Base-by-base conservation (phyloP, 2,113 vertebrate species). In the Cacatua alba region DNA sequence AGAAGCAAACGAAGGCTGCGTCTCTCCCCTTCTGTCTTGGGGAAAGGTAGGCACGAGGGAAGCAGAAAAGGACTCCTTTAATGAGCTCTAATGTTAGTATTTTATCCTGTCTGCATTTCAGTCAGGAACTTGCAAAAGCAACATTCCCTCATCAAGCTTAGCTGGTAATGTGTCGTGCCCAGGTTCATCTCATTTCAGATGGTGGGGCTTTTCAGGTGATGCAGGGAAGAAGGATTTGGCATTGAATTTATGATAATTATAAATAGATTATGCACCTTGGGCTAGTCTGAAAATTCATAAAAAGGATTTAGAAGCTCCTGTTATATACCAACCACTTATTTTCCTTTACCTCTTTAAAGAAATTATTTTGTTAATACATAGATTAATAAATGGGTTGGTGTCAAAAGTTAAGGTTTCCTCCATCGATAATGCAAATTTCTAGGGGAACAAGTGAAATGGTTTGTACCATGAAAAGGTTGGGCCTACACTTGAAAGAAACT, bases 1-100 rank as follows among this genome's bases (percentile, higher is more conserved):
- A 33, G 60, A 5, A 59, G 17, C 9, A 33, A 87, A 39, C 0
- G 2, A 29, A 79, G 10, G 9, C 35, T 55, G 2, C 1, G 0
- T 28, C 28, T 62, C 59, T 64, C 17, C 37, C 8, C 48, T n/a
- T 64, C 65, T 37, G 23, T 16, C 14, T 4, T 4, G 37, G 11
- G 9, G 52, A 68, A 80, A 31, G 29, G 43, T 12, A 53, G 43
- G 29, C 17, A 18, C 26, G 19, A 84, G 17, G 18, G 41, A 55
- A 92, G 13, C 29, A 55, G 48, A 43, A 39, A 12, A 68, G n/a
- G 44, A 28, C 10, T 72, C 21, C 13, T 49, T 57, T 26, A 65
- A 67, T 37, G 37, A 46, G 25, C 59, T 89, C 55, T 68, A 10
- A 20, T 52, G 43, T 59, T 33, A 15, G 3, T 39, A 29, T 76